These are phyloP conservation scores for Eciton burchellii DNA, from an alignment of 1,140 invertebrate genomes.

Conservation along the genomic window DNA sequence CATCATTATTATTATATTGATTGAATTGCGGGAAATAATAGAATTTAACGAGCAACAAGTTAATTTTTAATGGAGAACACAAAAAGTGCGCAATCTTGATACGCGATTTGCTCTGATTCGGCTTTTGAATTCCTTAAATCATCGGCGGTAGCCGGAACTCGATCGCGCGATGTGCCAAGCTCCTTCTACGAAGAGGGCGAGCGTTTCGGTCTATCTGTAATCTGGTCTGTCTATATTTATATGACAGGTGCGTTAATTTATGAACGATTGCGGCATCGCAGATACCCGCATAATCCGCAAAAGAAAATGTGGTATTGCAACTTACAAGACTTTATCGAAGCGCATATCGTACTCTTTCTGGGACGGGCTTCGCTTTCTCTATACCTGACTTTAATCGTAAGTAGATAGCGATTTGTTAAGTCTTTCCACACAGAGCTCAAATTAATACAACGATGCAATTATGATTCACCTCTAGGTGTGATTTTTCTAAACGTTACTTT, in stretches of 20 bases:
- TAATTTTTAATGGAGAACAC: background rate
- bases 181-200: slow-evolving; percentile 61
- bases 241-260: slow-evolving; percentile 51
- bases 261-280: slow-evolving; percentile 15
- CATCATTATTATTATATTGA: too few species aligned
- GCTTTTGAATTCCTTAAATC: slow-evolving; percentile 43
- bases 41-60: slow-evolving; percentile 4
- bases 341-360: too few species aligned
- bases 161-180: slow-evolving; percentile 57
- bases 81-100: background rate
- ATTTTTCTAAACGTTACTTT: too few species aligned
- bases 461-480: too few species aligned
- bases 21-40: background rate
- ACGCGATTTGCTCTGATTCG: slow-evolving; percentile 40
- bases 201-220: slow-evolving; percentile 37
- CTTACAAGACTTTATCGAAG: background rate
- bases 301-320: slow-evolving; percentile 22
- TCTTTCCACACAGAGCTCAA: too few species aligned
- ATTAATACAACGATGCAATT: too few species aligned
- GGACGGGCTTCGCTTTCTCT: too few species aligned
- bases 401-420: too few species aligned
- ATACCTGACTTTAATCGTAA: too few species aligned
- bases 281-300: slow-evolving; percentile 13
- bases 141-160: slow-evolving; percentile 59
- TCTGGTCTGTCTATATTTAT: slow-evolving; percentile 61